These are phyloP conservation scores for Rhinogobio ventralis DNA, from an alignment of 2,797 vertebrate species.

Conservation along the genomic window DNA sequence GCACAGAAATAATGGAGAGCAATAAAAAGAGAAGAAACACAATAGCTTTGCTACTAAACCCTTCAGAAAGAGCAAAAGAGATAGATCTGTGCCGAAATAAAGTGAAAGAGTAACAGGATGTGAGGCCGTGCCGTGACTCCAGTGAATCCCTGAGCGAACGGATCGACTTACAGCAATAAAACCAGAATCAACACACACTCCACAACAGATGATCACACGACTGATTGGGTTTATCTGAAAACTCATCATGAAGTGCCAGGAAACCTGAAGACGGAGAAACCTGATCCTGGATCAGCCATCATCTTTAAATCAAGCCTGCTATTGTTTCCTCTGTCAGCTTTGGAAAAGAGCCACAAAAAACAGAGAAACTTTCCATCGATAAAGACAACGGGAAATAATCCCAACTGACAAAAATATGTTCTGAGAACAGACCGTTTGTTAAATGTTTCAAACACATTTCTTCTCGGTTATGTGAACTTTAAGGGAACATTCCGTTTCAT, in stretches of 20 bases:
- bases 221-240: background rate
- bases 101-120: background rate
- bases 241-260: background rate
- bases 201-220: background rate
- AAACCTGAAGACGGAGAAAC: background rate
- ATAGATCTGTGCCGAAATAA: background rate
- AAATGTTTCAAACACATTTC: background rate
- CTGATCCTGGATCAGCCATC: slow-evolving; percentile 5
- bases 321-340: background rate
- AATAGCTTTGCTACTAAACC: background rate
- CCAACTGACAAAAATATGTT: background rate
- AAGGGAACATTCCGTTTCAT: too few relatives aligned
- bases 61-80: background rate
- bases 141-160: background rate
- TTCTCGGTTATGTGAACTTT: background rate
- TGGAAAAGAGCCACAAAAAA: background rate
- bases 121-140: background rate
- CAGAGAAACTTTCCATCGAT: background rate
- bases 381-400: background rate
- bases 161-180: slow-evolving; percentile 34
- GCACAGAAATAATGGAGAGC: background rate
- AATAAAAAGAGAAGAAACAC: background rate
- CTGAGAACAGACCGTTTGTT: background rate
- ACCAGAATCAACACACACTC: background rate
- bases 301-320: background rate